Conservation (phyloP, 2,113 vertebrate genomes). For the Callorhinus ursinus region DNA sequence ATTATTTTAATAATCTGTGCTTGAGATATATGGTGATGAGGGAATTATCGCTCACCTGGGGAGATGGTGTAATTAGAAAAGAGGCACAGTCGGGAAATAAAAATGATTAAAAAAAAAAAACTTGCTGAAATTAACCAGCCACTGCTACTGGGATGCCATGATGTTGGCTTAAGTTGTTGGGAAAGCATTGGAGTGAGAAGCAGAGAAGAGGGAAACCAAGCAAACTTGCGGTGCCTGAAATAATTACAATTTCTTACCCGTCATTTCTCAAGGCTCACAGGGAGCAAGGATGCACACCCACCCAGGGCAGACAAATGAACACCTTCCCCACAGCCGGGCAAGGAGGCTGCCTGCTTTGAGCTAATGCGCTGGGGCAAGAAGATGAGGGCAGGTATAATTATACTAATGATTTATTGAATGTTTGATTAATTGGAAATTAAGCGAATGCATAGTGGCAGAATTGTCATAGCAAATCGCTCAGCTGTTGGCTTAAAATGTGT, state of each 20-base stretch:
- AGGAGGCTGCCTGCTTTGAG: constrained; percentile 77
- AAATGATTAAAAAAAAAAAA: constrained; percentile 84
- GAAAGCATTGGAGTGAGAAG: constrained; percentile 80
- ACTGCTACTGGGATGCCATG: constrained; percentile 72
- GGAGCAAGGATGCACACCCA: constrained; percentile 79
- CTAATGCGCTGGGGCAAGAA: constrained; percentile 82
- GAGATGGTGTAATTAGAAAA: constrained; percentile 87
- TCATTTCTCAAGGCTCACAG: constrained; percentile 84
- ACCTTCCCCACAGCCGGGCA: constrained; percentile 67
- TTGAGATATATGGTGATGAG: constrained; percentile 82
- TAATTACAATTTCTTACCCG: constrained; percentile 85
- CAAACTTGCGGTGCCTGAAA: constrained; percentile 83
- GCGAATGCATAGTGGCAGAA: constrained; percentile 86
- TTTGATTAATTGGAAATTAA: constrained; percentile 92
- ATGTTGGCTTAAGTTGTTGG: constrained; percentile 83
- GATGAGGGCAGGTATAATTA: constrained; percentile 87
- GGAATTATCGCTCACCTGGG: constrained; percentile 85
- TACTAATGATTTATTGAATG: constrained; percentile 90
- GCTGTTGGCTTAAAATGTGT: constrained; percentile 87
- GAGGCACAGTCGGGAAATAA: constrained; percentile 83
- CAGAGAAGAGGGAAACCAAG: constrained; percentile 65
- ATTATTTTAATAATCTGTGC: constrained; percentile 86
- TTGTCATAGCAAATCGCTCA: constrained; percentile 88
- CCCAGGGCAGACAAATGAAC: constrained; percentile 86
- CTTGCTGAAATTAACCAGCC: constrained; percentile 84